phyloP scores from a whole-genome alignment of 2,888 invertebrate genomes.

The Aspidiotus destructor region DNA sequence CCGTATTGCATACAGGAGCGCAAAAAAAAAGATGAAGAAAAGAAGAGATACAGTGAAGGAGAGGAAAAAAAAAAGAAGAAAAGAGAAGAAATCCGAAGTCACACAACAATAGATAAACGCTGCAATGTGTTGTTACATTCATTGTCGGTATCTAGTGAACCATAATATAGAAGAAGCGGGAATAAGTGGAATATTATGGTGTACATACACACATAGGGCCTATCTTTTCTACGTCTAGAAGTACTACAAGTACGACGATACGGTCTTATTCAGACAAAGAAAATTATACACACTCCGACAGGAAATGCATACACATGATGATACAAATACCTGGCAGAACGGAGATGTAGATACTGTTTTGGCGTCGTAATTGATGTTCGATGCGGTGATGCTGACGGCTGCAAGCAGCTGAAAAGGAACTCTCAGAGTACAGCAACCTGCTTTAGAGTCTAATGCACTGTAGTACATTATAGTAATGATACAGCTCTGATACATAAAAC shows the following conservation, averaged over 20 bases:
- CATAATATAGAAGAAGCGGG: constrained; percentile 20
- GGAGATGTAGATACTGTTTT: constrained; percentile 5
- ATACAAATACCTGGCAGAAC: constrained; percentile 3
- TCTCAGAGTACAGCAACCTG: neutral
- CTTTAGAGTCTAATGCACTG: too few relatives aligned
- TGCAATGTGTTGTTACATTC: constrained; percentile 31
- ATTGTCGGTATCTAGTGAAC: constrained; percentile 32
- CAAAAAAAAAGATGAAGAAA: constrained; percentile 9
- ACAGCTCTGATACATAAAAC: too few relatives aligned
- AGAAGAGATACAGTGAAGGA: neutral
- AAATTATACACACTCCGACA: constrained; percentile 30
- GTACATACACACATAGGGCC: constrained; percentile 8
- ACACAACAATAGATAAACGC: constrained; percentile 31
- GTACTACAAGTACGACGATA: neutral
- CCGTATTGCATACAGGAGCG: neutral
- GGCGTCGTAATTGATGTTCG: constrained; percentile 6
- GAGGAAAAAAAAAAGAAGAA: neutral
- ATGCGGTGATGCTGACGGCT: neutral
- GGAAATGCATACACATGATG: constrained; percentile 22
- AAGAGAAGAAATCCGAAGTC: constrained; percentile 22
- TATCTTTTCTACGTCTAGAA: neutral
- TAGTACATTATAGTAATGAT: too few relatives aligned
- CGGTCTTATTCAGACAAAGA: constrained; percentile 29
- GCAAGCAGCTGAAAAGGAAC: too few relatives aligned
- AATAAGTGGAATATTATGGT: constrained; percentile 26